These are phyloP conservation scores for Danio choprae DNA, from an alignment of 2,797 vertebrate species.

Conservation along the genomic window DNA sequence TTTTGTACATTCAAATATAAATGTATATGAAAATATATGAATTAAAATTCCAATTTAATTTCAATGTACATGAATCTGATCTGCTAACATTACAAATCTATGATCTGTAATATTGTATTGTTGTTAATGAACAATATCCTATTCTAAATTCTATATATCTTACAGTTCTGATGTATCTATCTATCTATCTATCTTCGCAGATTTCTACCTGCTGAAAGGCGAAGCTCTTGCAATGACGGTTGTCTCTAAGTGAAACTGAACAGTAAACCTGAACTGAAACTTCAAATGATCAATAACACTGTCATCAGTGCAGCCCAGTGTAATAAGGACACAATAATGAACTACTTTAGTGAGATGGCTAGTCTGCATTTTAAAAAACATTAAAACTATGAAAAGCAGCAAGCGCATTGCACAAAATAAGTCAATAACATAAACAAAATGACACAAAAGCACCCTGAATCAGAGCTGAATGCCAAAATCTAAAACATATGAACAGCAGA, in stretches of 20 bases:
- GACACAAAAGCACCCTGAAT: slow-evolving; percentile 51
- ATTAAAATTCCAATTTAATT: slow-evolving; percentile 22
- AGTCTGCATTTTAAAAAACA: slow-evolving; percentile 35
- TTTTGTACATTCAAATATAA: slow-evolving; percentile 5
- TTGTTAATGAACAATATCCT: neutral
- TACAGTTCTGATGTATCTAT: slow-evolving; percentile 4
- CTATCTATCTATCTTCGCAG: slow-evolving; percentile 6
- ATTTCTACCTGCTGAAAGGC: slow-evolving; percentile 4
- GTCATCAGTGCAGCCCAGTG: slow-evolving; percentile 20
- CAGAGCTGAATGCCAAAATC: neutral
- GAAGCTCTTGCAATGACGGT: neutral
- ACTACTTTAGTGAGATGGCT: slow-evolving; percentile 41
- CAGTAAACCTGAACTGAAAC: slow-evolving; percentile 46
- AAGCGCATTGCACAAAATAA: slow-evolving; percentile 51
- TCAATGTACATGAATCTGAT: slow-evolving; percentile 25
- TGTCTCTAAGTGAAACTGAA: slow-evolving; percentile 55
- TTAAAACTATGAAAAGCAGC: slow-evolving; percentile 34
- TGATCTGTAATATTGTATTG: slow-evolving; percentile 5
- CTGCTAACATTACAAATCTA: neutral
- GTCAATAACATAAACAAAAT: slow-evolving; percentile 37
- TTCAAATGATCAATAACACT: slow-evolving; percentile 41
- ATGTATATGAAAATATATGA: slow-evolving; percentile 29
- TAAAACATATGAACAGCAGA: slow-evolving; percentile 29
- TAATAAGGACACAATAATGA: slow-evolving; percentile 23
- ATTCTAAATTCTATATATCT: neutral